Evolutionary conservation across 2,113 vertebrate genomes (phyloP).

Genomic region (Crotalus tigris): DNA sequence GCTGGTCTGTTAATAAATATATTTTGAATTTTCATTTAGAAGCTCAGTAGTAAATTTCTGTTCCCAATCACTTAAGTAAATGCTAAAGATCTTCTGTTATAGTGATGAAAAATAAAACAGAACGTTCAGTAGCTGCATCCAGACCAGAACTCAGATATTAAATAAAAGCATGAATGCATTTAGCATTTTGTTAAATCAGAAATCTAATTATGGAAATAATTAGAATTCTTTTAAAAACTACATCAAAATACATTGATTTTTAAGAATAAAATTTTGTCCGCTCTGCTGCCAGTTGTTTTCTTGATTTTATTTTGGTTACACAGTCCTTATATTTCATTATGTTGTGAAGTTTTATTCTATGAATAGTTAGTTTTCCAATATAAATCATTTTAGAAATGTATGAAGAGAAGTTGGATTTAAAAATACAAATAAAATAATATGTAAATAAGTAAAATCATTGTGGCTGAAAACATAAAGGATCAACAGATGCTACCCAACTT

Average conservation of each 20-base stretch:
- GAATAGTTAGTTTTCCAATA: not conserved
- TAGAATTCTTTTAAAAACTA: not conserved
- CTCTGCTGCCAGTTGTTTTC: not conserved
- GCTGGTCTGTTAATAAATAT: accelerated
- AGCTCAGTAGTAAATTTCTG: not conserved
- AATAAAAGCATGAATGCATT: not conserved
- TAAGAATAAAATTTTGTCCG: not conserved
- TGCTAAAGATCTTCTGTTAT: conserved; percentile 1
- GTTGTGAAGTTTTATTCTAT: not conserved
- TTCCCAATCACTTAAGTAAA: not conserved
- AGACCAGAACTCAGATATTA: not conserved
- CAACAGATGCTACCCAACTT: not conserved
- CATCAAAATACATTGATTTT: not conserved
- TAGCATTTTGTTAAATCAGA: not conserved
- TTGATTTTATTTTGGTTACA: not conserved
- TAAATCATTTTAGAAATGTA: not conserved
- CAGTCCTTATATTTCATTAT: not conserved
- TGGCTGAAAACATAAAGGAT: not conserved
- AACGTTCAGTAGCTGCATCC: not conserved
- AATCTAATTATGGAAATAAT: not conserved
- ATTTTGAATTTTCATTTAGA: conserved; percentile 10
- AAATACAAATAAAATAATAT: not conserved
- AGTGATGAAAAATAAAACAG: conserved; percentile 3
- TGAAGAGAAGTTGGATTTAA: not conserved
- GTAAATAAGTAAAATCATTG: not conserved